These are phyloP conservation scores for Tetrao urogallus DNA, from an alignment of 2,113 vertebrate species.

Conservation along the genomic window DNA sequence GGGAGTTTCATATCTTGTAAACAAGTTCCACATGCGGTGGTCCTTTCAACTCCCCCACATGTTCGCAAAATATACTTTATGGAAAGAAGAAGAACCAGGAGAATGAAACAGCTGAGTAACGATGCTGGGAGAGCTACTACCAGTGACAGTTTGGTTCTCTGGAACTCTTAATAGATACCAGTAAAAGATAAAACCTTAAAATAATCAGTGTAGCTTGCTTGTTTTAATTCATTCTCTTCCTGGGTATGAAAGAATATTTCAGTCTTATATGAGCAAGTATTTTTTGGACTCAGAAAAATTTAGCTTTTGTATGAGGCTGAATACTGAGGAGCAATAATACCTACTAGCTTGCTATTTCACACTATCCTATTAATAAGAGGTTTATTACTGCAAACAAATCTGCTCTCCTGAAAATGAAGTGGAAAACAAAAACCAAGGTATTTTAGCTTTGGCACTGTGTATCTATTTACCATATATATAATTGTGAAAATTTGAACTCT, in stretches of 20 bases:
- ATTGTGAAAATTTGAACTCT: not conserved
- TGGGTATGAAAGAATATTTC: not conserved
- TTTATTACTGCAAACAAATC: not conserved
- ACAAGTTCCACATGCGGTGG: not conserved
- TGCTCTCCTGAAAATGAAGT: not conserved
- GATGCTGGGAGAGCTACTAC: not conserved
- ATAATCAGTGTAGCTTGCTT: not conserved
- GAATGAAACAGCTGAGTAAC: not conserved
- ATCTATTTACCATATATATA: not conserved
- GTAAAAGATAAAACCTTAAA: not conserved
- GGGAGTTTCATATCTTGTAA: constrained; percentile 20
- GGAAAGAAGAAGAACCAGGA: not conserved
- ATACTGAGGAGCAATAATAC: not conserved
- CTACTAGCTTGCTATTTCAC: not conserved
- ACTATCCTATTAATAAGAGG: not conserved
- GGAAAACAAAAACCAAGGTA: not conserved
- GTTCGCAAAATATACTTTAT: not conserved
- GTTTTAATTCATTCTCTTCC: not conserved
- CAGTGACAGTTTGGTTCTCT: not conserved
- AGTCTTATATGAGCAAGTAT: not conserved
- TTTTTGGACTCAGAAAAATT: not conserved
- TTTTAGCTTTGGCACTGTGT: not conserved
- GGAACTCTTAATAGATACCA: not conserved
- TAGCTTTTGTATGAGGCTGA: not conserved
- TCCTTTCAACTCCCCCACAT: not conserved